phyloP scores from a whole-genome alignment of 1,140 invertebrate species.

The Akabosia matsudoensis region DNA sequence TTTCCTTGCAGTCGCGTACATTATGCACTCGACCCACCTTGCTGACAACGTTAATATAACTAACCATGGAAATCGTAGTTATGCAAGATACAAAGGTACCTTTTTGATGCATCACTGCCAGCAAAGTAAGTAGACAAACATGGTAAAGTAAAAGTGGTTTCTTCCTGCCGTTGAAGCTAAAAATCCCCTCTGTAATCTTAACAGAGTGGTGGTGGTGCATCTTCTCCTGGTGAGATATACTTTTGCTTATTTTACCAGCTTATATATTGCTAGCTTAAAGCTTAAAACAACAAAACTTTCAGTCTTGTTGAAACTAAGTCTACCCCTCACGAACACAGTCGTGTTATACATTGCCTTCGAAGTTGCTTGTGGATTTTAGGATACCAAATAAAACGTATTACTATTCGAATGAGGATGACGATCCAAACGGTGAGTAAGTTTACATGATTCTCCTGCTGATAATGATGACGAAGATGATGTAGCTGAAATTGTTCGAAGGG shows the following conservation, averaged over 20 bases:
- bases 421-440: background rate
- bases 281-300: background rate
- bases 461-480: background rate
- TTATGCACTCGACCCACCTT: no score
- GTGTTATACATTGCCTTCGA: background rate
- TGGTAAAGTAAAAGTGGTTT: no score
- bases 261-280: constrained; percentile 1
- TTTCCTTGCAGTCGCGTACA: no score
- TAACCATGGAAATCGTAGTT: no score
- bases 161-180: no score
- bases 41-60: no score
- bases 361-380: background rate
- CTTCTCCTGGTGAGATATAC: no score
- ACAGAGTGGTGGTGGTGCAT: background rate
- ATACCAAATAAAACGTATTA: background rate
- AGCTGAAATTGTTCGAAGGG: background rate
- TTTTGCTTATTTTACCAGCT: constrained; percentile 3
- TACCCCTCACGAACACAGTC: background rate
- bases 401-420: background rate
- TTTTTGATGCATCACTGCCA: no score
- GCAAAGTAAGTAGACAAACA: no score
- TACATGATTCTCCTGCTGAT: background rate
- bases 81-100: no score
- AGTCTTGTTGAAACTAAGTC: background rate
- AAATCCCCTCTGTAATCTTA: background rate